Conservation (phyloP, 2,113 vertebrate species). For the Hystrix brachyura region DNA sequence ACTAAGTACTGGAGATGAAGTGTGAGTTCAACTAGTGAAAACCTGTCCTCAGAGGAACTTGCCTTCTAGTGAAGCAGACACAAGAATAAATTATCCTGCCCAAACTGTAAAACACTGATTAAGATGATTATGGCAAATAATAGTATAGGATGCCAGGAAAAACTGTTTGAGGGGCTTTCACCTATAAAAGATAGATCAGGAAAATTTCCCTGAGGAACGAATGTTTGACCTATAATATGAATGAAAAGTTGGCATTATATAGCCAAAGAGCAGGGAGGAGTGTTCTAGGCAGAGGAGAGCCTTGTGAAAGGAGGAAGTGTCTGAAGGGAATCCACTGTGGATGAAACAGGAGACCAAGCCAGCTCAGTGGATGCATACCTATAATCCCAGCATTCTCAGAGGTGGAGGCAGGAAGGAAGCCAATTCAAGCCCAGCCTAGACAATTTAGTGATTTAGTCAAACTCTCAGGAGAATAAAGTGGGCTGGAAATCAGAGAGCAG, state of each 20-base stretch:
- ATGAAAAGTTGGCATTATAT: not conserved
- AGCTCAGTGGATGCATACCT: no score
- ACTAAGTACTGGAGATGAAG: not conserved
- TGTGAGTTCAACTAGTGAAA: not conserved
- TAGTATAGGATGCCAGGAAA: not conserved
- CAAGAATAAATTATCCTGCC: not conserved
- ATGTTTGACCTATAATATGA: not conserved
- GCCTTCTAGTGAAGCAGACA: not conserved
- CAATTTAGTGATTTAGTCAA: not conserved
- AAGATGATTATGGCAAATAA: not conserved
- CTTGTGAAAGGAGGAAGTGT: not conserved
- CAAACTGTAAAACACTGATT: not conserved
- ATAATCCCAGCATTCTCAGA: not conserved
- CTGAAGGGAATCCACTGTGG: not conserved
- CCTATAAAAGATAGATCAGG: not conserved
- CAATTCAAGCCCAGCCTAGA: not conserved
- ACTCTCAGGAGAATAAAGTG: not conserved
- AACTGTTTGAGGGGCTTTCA: not conserved
- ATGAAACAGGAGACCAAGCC: not conserved
- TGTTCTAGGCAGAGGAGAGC: not conserved
- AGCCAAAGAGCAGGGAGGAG: not conserved
- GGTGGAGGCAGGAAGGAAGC: not conserved
- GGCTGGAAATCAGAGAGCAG: not conserved
- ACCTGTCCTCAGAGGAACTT: not conserved
- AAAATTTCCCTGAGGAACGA: not conserved